Percentiles rank a stretch among this genome's conserved stretches.
These are phyloP conservation scores for Plotosus lineatus DNA, from an alignment of 2,113 vertebrate species.

Conservation along the genomic window DNA sequence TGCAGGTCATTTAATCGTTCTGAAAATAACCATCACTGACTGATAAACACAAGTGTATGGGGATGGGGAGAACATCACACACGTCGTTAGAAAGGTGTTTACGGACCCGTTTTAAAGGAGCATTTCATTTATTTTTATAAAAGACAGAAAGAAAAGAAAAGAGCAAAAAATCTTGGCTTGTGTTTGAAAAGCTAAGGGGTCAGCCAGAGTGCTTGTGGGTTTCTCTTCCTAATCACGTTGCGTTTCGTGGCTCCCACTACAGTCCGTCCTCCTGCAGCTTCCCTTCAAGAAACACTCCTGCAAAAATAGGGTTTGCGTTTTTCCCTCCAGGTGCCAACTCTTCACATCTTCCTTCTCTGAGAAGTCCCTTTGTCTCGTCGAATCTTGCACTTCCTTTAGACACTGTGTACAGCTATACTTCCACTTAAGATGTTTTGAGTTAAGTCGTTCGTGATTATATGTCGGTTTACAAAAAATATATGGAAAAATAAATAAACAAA, in stretches of 20 bases:
- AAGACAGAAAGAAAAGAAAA: neutral
- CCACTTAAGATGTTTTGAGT: too few species aligned
- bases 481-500: too few species aligned
- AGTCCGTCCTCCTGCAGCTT: slow-evolving; percentile 25
- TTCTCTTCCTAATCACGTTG: slow-evolving; percentile 4
- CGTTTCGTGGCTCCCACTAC: slow-evolving; percentile 18
- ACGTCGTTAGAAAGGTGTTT: neutral
- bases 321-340: slow-evolving; percentile 37
- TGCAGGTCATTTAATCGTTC: neutral
- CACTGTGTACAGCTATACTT: too few species aligned
- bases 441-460: too few species aligned
- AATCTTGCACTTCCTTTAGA: neutral
- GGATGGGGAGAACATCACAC: neutral
- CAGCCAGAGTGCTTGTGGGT: slow-evolving; percentile 12
- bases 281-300: slow-evolving; percentile 47
- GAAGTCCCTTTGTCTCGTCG: neutral
- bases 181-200: slow-evolving; percentile 1
- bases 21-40: neutral
- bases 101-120: neutral
- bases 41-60: neutral
- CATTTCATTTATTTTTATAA: neutral
- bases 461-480: too few species aligned
- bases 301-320: slow-evolving; percentile 39
- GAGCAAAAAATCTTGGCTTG: neutral
- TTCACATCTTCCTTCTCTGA: slow-evolving; percentile 25